Percentiles rank a stretch among this genome's conserved stretches.
Evolutionary conservation across 2,888 invertebrate species (phyloP).

Genomic region (Drosophila siamana): DNA sequence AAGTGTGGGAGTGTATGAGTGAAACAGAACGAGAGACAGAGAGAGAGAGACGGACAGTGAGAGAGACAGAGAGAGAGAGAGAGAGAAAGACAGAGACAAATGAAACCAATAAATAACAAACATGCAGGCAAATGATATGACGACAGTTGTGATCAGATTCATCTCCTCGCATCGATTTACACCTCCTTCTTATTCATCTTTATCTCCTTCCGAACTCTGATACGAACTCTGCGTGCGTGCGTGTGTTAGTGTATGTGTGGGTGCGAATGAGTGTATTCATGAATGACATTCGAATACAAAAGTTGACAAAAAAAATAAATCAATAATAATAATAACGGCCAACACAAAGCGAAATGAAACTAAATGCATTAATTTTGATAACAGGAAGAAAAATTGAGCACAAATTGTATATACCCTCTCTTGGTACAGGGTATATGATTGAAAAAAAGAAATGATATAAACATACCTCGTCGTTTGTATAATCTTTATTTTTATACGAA

Average conservation of each 20-base stretch:
- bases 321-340: neutral
- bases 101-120: slow-evolving; percentile 9
- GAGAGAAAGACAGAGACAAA: slow-evolving; percentile 6
- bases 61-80: neutral
- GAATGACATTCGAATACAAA: slow-evolving; percentile 6
- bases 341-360: slow-evolving; percentile 2
- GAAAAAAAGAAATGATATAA: slow-evolving; percentile 51
- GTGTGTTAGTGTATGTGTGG: slow-evolving; percentile 12
- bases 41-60: neutral
- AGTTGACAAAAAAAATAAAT: neutral
- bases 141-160: slow-evolving; percentile 12
- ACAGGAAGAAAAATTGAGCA: neutral
- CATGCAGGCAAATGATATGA: slow-evolving; percentile 59
- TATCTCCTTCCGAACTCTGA: slow-evolving; percentile 11
- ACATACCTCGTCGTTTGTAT: slow-evolving; percentile 80
- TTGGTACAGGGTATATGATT: slow-evolving; percentile 13
- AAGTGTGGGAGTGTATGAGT: slow-evolving; percentile 7
- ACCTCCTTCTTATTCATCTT: neutral
- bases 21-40: neutral
- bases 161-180: neutral
- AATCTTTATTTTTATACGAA: slow-evolving; percentile 78
- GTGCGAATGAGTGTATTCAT: slow-evolving; percentile 22
- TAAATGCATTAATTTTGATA: neutral
- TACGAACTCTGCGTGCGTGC: slow-evolving; percentile 8
- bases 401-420: slow-evolving; percentile 18